A percentile compares a stretch with the other conserved stretches of the same genome.
Conservation (phyloP, 2,113 vertebrate genomes). For the Pelusios castaneus region DNA sequence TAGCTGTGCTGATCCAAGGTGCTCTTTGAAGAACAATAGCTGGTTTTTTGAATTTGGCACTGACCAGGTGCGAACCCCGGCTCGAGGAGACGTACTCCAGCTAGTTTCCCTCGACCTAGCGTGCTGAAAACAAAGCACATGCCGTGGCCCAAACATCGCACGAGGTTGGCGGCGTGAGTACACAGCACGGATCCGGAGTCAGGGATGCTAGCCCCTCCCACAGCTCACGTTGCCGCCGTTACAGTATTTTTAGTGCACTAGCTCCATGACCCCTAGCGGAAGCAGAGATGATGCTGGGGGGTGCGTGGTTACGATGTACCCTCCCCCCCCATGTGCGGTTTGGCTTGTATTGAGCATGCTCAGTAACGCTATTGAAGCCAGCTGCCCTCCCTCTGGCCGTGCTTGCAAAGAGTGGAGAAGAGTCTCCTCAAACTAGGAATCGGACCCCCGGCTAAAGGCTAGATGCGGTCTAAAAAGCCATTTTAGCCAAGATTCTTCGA, state of each 20-base stretch:
- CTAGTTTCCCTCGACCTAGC: neutral
- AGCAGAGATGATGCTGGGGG: neutral
- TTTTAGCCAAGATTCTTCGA: neutral
- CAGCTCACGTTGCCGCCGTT: too few relatives aligned
- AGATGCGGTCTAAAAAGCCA: neutral
- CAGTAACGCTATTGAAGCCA: neutral
- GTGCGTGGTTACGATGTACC: neutral
- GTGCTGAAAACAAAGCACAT: neutral
- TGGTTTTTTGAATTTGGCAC: slow-evolving; percentile 9
- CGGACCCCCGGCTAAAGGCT: neutral
- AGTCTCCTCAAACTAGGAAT: neutral
- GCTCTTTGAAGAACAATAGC: neutral
- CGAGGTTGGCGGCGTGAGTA: neutral
- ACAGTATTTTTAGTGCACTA: neutral
- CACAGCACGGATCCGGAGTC: neutral
- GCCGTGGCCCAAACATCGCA: neutral
- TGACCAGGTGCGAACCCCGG: neutral
- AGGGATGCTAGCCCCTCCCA: neutral
- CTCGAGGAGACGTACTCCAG: neutral
- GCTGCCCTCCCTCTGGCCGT: neutral
- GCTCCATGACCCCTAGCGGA: neutral
- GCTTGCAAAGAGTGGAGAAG: too few relatives aligned
- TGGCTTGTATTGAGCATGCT: neutral
- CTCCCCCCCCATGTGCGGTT: neutral
- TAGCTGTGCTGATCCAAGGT: neutral